Evolutionary conservation across 2,113 vertebrate species (phyloP), one percentile per base, ranked within the genome.

Genomic region (Monarcha castaneiventris): DNA sequence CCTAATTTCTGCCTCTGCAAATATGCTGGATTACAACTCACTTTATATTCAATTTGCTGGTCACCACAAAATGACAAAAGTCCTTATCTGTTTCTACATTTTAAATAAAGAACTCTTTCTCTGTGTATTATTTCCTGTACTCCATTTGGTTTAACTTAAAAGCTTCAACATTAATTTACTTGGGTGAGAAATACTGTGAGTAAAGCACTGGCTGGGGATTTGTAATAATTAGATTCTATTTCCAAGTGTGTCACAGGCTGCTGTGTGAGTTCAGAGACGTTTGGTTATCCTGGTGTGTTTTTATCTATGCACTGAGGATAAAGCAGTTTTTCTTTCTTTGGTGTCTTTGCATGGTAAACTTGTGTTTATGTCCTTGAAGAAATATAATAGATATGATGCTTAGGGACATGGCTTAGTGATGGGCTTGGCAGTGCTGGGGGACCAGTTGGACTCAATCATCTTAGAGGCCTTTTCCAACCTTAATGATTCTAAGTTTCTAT

Each of bases 291-390:
- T 21, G 21, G 13, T 39, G 7, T 80, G 44, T 39, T 86, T 82
- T 62, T 12, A 32, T n/a, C 59, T 55, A 25, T 29, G 32, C 0
- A 0, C 26, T 7, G 1, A 25, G 29, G 49, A 22, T 44, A 39
- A 54, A 43, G 17, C 1, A 1, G 6, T 39, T 89, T 80, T 85
- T 33, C 49, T 88, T 72, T 79, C 26, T 52, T 58, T 6, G 3
- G 10, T 51, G 44, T 73, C 72, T 90, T 77, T 81, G 15, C 19
- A 5, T 56, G 44, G 26, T 52, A 29, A 84, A 64, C 8, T 75
- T 49, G 30, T 49, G 23, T 79, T 68, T 27, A 2, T 62, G 46
- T 51, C 82, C n/a, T 55, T 64, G 58, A 49, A 59, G 12, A 11
- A 72, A 15, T 2, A 4, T 8, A 16, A 7, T n/a, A 52, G 33